A percentile compares a stretch with the other conserved stretches of the same genome.
phyloP scores from a whole-genome alignment of 2,888 invertebrate species.

The Agrochola macilenta region DNA sequence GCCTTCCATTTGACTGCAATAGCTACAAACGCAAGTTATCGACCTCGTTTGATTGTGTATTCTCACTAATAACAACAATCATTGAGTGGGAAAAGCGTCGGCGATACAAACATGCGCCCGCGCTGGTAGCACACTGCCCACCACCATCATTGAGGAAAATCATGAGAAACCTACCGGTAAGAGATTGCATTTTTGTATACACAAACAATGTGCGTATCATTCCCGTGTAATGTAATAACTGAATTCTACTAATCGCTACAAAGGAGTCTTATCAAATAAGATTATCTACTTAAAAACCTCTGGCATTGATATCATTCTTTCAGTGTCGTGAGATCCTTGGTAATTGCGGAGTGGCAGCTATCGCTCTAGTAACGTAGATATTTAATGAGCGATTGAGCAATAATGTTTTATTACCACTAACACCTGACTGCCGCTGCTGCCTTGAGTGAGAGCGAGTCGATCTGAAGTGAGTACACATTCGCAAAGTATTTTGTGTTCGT shows the following conservation, averaged over 20 bases:
- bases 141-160: conserved; percentile 32
- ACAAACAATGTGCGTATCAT: conserved; percentile 54
- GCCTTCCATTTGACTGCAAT: conserved; percentile 22
- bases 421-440: conserved; percentile 13
- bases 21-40: conserved; percentile 28
- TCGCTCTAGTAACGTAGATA: conserved; percentile 44
- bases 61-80: conserved; percentile 42
- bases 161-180: conserved; percentile 17
- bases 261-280: conserved; percentile 84
- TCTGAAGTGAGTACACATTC: conserved; percentile 62
- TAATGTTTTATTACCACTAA: conserved; percentile 53
- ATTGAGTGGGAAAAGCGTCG: neutral
- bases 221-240: conserved; percentile 71
- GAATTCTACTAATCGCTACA: conserved; percentile 82
- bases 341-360: conserved; percentile 70
- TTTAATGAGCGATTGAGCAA: conserved; percentile 51
- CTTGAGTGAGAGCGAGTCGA: conserved; percentile 40
- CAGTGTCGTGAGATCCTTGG: conserved; percentile 80
- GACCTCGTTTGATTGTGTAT: conserved; percentile 18
- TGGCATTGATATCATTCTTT: conserved; percentile 81
- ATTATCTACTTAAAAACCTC: conserved; percentile 88
- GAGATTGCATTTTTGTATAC: conserved; percentile 40
- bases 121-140: neutral
- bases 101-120: neutral
- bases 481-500: conserved; percentile 52